These are phyloP conservation scores for Clostera curtula DNA, from an alignment of 2,888 invertebrate genomes.

Conservation along the genomic window DNA sequence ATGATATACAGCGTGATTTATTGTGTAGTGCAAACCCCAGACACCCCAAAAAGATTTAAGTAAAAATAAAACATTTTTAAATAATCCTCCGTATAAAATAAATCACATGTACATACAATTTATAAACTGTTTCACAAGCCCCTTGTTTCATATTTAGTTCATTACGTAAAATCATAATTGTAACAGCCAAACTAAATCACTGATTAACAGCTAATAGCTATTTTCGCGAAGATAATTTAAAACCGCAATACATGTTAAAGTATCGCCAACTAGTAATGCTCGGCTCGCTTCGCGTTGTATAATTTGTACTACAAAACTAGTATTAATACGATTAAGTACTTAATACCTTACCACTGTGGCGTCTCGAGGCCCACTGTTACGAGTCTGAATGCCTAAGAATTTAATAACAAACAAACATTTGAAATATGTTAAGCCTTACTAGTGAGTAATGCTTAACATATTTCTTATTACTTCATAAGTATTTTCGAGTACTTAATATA, in stretches of 20 bases:
- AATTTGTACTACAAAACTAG: constrained; percentile 38
- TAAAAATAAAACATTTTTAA: no score
- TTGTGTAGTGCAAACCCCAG: constrained; percentile 42
- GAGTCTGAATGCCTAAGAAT: no score
- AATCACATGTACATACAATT: no score
- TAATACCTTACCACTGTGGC: neutral
- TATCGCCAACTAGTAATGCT: constrained; percentile 52
- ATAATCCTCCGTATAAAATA: no score
- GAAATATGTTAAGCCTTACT: constrained; percentile 30
- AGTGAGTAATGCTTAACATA: constrained; percentile 37
- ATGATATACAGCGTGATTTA: constrained; percentile 40
- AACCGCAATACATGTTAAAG: constrained; percentile 19
- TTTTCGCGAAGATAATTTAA: constrained; percentile 31
- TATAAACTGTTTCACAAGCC: no score
- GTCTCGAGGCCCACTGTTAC: no score
- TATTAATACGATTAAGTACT: constrained; percentile 22
- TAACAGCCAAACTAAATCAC: constrained; percentile 38
- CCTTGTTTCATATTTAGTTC: constrained; percentile 28
- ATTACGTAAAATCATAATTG: constrained; percentile 31
- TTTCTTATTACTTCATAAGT: no score
- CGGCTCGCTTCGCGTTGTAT: constrained; percentile 13
- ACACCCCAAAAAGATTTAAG: no score
- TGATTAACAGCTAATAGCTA: constrained; percentile 37
- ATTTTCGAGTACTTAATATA: no score
- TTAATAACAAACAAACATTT: no score